A percentile compares a stretch with the other conserved stretches of the same genome.
Conservation (phyloP, 2,113 vertebrate species). For the Piaya cayana region DNA sequence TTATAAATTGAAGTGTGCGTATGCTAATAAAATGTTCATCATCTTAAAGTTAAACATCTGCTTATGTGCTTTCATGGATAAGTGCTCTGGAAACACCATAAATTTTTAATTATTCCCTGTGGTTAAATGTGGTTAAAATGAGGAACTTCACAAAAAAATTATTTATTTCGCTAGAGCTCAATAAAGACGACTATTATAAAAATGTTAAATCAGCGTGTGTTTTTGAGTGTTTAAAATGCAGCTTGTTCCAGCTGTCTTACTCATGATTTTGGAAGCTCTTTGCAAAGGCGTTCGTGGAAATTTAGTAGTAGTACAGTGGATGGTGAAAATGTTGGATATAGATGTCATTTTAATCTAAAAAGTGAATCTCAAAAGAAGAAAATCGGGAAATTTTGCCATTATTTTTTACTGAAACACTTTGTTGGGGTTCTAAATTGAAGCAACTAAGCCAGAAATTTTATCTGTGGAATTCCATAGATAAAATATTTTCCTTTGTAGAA, state of each 20-base stretch:
- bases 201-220: background rate
- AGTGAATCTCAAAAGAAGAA: background rate
- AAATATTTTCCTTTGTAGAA: background rate
- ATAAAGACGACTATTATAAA: background rate
- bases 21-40: background rate
- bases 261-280: background rate
- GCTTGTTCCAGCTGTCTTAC: background rate
- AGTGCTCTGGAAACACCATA: background rate
- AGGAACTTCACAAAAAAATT: background rate
- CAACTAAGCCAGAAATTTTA: background rate
- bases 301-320: background rate
- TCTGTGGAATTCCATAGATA: background rate
- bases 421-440: background rate
- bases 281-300: background rate
- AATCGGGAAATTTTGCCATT: background rate
- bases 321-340: background rate
- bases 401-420: background rate
- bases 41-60: background rate
- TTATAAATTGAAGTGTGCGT: background rate
- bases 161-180: background rate
- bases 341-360: background rate
- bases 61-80: background rate
- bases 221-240: background rate
- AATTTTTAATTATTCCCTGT: background rate
- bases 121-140: background rate